Percentiles rank a stretch among this genome's conserved stretches.
Conservation (phyloP, 2,888 invertebrate genomes). For the Cheilosia impressa region DNA sequence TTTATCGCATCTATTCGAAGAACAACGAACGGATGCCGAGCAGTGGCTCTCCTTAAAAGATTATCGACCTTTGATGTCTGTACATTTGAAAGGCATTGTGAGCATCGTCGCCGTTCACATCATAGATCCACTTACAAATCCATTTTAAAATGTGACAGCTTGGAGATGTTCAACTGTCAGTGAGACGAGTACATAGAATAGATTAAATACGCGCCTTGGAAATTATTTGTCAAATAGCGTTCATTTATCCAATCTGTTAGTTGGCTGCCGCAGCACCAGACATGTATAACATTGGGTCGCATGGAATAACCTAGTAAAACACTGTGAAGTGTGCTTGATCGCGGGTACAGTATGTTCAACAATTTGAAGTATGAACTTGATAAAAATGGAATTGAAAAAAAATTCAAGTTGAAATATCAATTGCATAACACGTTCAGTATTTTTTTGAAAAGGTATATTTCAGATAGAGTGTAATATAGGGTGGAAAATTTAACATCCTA, state of each 20-base stretch:
- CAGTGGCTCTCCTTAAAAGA: conserved; percentile 52
- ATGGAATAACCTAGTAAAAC: background rate
- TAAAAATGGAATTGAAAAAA: no score
- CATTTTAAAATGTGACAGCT: conserved; percentile 53
- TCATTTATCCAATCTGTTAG: conserved; percentile 21
- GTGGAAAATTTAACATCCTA: no score
- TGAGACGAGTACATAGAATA: conserved; percentile 54
- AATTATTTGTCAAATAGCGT: conserved; percentile 64
- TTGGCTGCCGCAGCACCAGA: background rate
- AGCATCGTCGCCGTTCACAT: conserved; percentile 15
- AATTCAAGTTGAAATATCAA: no score
- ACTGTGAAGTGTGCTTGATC: background rate
- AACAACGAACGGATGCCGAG: conserved; percentile 15
- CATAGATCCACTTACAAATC: conserved; percentile 47
- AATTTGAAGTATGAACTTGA: background rate
- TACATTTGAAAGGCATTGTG: conserved; percentile 51
- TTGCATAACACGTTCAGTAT: no score
- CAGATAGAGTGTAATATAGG: no score
- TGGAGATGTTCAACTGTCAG: conserved; percentile 62
- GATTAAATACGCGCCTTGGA: conserved; percentile 42
- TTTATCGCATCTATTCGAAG: conserved; percentile 10
- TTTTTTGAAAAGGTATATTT: no score
- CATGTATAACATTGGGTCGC: background rate
- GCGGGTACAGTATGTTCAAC: conserved; percentile 28
- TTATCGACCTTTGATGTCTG: conserved; percentile 59